Conservation (phyloP, 2,888 invertebrate genomes). For the Cephalotes varians region DNA sequence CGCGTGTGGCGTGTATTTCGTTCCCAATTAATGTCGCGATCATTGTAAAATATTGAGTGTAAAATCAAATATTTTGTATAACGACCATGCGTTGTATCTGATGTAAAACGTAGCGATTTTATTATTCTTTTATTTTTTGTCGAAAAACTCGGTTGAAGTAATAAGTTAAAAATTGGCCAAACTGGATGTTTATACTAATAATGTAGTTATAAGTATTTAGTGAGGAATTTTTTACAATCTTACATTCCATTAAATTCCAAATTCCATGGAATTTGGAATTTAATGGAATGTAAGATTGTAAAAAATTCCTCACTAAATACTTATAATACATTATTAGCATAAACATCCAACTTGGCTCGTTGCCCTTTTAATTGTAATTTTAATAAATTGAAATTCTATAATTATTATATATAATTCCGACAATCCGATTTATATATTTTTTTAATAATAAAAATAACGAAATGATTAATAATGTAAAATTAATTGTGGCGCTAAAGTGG, state of each 20-base stretch:
- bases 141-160: background rate
- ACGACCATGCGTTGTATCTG: background rate
- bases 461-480: background rate
- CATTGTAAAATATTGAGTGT: conserved; percentile 4
- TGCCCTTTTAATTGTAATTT: too few relatives aligned
- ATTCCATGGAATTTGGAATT: too few relatives aligned
- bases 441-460: background rate
- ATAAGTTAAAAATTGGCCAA: background rate
- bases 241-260: too few relatives aligned
- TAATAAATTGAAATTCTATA: too few relatives aligned
- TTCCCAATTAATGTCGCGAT: conserved; percentile 31
- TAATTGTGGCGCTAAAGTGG: background rate
- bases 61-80: background rate
- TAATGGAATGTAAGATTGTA: too few relatives aligned
- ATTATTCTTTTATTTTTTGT: background rate
- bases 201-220: too few relatives aligned
- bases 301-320: too few relatives aligned
- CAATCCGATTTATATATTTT: background rate
- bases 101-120: background rate
- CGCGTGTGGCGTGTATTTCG: background rate
- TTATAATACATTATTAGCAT: too few relatives aligned
- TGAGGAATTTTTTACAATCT: too few relatives aligned
- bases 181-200: too few relatives aligned
- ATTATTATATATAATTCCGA: background rate
- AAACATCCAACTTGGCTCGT: too few relatives aligned